These are phyloP conservation scores for Ceratothoa steindachneri DNA, from an alignment of 2,888 invertebrate genomes.

Conservation along the genomic window DNA sequence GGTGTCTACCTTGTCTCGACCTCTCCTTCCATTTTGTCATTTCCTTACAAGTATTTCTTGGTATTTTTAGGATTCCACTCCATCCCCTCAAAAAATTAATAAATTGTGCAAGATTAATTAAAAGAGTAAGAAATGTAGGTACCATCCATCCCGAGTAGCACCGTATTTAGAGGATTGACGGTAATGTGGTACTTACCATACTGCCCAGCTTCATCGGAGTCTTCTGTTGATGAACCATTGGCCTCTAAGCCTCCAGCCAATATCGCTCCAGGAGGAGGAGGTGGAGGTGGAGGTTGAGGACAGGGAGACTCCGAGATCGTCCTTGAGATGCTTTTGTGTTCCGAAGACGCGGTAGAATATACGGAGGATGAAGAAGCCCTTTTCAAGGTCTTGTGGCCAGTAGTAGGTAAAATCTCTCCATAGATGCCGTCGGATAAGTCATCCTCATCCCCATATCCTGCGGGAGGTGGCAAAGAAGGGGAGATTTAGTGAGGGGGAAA, in stretches of 20 bases:
- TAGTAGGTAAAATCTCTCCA: neutral
- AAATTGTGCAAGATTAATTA: no score
- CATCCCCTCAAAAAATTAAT: no score
- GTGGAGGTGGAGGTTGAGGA: neutral
- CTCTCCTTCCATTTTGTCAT: no score
- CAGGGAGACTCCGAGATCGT: neutral
- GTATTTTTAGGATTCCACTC: no score
- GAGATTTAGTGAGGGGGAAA: neutral
- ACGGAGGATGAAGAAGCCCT: neutral
- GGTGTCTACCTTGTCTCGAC: no score
- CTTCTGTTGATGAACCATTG: neutral
- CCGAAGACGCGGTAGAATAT: neutral
- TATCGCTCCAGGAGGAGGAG: neutral
- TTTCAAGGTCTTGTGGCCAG: neutral
- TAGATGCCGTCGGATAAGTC: neutral
- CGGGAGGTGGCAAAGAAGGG: neutral
- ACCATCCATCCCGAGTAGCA: no score
- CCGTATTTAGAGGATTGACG: no score
- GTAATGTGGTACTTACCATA: no score
- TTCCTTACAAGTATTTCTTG: no score
- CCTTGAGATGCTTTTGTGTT: neutral
- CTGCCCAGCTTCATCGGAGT: neutral
- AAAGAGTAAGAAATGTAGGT: no score
- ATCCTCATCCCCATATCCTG: slow-evolving; percentile 5
- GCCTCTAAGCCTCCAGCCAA: neutral